Conservation (phyloP, 2,888 invertebrate genomes). For the Apodemia mormo region DNA sequence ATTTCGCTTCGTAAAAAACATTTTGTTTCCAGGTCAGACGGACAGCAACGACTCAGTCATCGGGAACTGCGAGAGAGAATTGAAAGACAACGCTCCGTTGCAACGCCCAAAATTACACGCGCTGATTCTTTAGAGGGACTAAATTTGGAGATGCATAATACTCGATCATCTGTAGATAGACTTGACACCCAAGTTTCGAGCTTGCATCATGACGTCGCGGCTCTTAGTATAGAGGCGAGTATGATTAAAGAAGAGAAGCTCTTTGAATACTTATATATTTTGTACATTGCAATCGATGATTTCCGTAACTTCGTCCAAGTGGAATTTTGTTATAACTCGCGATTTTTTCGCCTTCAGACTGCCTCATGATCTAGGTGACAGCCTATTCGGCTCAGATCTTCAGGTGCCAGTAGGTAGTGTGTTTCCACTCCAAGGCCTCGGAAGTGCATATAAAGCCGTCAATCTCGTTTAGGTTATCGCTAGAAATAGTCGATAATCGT, state of each 20-base stretch:
- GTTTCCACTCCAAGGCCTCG: no score
- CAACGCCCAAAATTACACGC: conserved; percentile 76
- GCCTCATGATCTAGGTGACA: no score
- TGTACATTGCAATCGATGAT: no score
- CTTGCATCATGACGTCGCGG: conserved; percentile 92
- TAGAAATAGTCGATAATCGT: no score
- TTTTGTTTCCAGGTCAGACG: conserved; percentile 50
- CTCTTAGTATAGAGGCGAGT: conserved; percentile 89
- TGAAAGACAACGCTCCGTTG: conserved; percentile 85
- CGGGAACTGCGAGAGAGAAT: conserved; percentile 83
- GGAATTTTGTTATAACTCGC: no score
- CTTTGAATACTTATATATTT: not conserved
- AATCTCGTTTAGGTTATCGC: no score
- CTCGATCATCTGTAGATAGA: conserved; percentile 84
- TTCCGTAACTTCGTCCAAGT: no score
- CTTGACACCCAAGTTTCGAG: conserved; percentile 91
- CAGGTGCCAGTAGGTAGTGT: no score
- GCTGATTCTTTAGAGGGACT: conserved; percentile 84
- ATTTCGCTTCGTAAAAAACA: conserved; percentile 6
- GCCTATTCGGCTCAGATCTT: no score
- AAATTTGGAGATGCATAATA: conserved; percentile 80
- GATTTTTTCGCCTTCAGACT: no score
- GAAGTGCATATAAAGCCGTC: no score
- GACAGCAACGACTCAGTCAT: conserved; percentile 64
- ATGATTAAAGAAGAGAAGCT: not conserved